Evolutionary conservation across 2,797 vertebrate genomes (phyloP), one percentile per base, ranked within the genome.

Genomic region (Nannoperca australis): DNA sequence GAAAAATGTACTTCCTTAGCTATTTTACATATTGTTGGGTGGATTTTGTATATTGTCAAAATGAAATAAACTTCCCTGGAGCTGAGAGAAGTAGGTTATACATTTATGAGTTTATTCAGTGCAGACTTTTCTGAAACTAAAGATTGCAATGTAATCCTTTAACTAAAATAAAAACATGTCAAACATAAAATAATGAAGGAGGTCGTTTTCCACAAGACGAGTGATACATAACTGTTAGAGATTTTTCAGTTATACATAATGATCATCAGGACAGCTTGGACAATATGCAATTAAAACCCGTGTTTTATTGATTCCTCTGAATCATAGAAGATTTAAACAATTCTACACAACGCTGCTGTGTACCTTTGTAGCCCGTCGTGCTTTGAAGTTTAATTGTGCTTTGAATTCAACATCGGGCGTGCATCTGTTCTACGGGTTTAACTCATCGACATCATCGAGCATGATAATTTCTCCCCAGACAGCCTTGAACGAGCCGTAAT

Each of bases 381-480:
- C 84, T 88, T 73, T 72, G 76, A 81, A 79, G 78, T 82, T 88
- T 84, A 73, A 81, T 76, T 81, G 84, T 81, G 83, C 78, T 83
- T 79, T 86, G 83, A 87, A 80, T 86, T 68, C 73, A 47, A 38
- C 77, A 78, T 88, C 83, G 79, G 88, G 70, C 73, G 20, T 64
- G 72, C 88, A 82, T 92, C 88, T 91, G 84, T 77, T 90, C 84
- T 79, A 53, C 70, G 83, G 85, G 66, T 87, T 91, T 85, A 88
- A 89, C 73, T 91, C 87, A 74, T 70, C 71, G 76, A 74, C 86
- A 82, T 88, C 87, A 82, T 84, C 62, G 61, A 66, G 79, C 81
- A 36, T 70, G 73, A 86, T 91, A 74, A 88, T 92, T 88, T 61
- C 84, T 91, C 88, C 89, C 90, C 78, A 85, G 89, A 91, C 89